phyloP scores from a whole-genome alignment of 2,113 vertebrate species.

The Uria lomvia region DNA sequence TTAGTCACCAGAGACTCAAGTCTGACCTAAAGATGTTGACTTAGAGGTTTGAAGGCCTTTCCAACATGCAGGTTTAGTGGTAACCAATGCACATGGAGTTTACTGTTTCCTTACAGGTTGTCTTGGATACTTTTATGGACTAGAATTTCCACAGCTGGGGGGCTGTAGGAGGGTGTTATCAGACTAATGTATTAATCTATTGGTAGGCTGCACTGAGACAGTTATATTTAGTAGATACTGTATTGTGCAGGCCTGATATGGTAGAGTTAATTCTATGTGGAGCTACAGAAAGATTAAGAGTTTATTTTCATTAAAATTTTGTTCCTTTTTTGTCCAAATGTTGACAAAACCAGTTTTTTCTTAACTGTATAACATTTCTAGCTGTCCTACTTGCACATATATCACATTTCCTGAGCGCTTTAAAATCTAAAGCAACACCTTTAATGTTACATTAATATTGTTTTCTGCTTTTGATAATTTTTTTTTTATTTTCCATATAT shows the following conservation, averaged over 20 bases:
- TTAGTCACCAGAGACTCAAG: not conserved
- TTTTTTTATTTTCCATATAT: not conserved
- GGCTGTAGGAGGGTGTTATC: not conserved
- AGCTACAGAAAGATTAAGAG: not conserved
- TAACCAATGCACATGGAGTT: not conserved
- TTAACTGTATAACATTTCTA: not conserved
- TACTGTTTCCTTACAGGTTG: not conserved
- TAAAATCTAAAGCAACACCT: not conserved
- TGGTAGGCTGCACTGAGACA: not conserved
- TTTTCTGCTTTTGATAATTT: not conserved
- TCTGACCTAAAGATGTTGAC: not conserved
- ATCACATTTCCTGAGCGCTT: not conserved
- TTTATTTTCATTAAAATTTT: not conserved
- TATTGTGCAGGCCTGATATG: not conserved
- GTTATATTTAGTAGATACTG: not conserved
- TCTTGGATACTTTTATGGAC: not conserved
- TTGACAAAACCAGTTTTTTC: not conserved
- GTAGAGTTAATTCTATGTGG: not conserved
- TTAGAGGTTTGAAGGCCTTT: not conserved
- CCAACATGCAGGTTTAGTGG: not conserved
- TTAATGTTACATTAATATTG: not conserved
- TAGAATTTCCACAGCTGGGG: not conserved
- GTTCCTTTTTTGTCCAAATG: not conserved
- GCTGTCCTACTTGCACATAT: not conserved
- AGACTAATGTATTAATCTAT: not conserved